Percentiles rank a stretch among this genome's conserved stretches.
These are phyloP conservation scores for Electrophaes corylata DNA, from an alignment of 2,888 invertebrate genomes.

Conservation along the genomic window DNA sequence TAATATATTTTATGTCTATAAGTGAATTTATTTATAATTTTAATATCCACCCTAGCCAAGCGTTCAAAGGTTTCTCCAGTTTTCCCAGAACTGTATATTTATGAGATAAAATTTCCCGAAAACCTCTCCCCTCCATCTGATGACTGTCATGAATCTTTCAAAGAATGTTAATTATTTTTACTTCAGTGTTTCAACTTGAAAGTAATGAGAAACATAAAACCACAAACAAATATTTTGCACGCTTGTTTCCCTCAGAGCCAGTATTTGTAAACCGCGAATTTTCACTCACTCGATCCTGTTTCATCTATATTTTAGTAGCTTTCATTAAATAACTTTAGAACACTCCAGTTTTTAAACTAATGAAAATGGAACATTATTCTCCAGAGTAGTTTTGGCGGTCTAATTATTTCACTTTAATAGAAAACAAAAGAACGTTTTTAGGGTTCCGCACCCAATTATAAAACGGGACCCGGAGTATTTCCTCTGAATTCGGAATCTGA, in stretches of 20 bases:
- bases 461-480: no score
- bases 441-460: no score
- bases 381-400: no score
- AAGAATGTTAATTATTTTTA: slow-evolving; percentile 25
- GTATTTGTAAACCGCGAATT: background rate
- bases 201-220: background rate
- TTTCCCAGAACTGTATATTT: slow-evolving; percentile 22
- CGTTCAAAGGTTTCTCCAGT: slow-evolving; percentile 7
- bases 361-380: no score
- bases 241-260: background rate
- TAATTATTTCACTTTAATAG: no score
- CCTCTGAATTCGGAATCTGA: no score
- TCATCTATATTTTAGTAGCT: background rate
- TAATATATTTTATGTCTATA: no score
- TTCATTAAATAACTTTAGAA: background rate
- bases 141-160: slow-evolving; percentile 18
- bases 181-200: slow-evolving; percentile 5
- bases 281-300: background rate
- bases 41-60: background rate
- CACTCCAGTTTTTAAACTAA: background rate
- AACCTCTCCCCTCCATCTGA: slow-evolving; percentile 7
- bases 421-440: no score
- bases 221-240: background rate
- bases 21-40: background rate
- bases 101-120: slow-evolving; percentile 20